Percentiles rank a stretch among this genome's conserved stretches.
Conservation (phyloP, 2,113 vertebrate species). For the Mirza zaza region DNA sequence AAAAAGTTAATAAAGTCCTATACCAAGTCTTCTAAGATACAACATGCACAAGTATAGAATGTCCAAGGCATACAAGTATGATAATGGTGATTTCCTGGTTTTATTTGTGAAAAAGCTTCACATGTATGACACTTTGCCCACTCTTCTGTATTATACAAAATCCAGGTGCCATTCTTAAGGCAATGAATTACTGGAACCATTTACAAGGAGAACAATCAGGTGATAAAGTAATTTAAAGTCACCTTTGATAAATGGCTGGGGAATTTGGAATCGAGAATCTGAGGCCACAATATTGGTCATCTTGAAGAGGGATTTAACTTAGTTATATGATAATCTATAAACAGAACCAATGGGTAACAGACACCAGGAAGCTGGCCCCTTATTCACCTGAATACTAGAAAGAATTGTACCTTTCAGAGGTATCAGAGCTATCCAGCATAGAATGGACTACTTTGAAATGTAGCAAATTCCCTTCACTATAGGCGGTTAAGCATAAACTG, state of each 20-base stretch:
- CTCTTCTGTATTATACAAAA: background rate
- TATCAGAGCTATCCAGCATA: background rate
- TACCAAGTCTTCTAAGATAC: background rate
- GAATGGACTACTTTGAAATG: background rate
- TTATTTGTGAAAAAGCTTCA: background rate
- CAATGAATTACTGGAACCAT: background rate
- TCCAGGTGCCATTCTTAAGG: background rate
- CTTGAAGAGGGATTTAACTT: background rate
- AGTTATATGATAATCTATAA: background rate
- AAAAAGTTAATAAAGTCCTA: background rate
- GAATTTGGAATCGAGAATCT: background rate
- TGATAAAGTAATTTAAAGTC: constrained; percentile 8
- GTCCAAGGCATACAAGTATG: background rate
- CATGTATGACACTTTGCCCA: background rate
- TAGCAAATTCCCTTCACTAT: background rate
- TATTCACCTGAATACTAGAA: background rate
- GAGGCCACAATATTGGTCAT: background rate
- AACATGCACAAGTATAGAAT: background rate
- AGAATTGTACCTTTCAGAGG: background rate
- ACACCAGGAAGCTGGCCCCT: background rate
- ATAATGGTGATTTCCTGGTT: background rate
- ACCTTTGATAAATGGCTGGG: background rate
- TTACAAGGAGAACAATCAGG: background rate
- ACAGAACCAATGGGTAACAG: background rate
- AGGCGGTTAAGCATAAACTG: background rate